Conservation (phyloP, 2,888 invertebrate species). For the Caenorhabditis imperialis region DNA sequence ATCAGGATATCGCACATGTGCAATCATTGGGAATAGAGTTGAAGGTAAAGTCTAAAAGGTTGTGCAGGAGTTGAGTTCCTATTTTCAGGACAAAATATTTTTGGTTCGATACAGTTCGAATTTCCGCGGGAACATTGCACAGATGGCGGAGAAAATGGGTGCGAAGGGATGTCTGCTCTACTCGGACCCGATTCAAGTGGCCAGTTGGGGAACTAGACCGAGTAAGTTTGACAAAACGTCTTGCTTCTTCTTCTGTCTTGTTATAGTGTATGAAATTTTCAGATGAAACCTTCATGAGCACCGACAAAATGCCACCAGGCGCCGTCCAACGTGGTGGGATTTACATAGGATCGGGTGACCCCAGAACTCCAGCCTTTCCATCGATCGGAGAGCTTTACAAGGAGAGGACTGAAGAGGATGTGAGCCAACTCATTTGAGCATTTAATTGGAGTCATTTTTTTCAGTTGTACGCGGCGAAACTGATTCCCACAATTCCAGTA, state of each 20-base stretch:
- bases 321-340: slow-evolving; percentile 80
- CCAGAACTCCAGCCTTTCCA: slow-evolving; percentile 81
- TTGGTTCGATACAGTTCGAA: slow-evolving; percentile 80
- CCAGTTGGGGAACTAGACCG: slow-evolving; percentile 58
- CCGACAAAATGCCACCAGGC: slow-evolving; percentile 80
- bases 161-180: slow-evolving; percentile 78
- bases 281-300: slow-evolving; percentile 78
- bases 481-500: slow-evolving; percentile 79
- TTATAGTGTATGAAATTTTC: too few species aligned
- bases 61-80: too few species aligned
- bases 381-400: slow-evolving; percentile 78
- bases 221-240: too few species aligned
- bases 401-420: slow-evolving; percentile 56
- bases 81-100: slow-evolving; percentile 79
- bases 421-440: too few species aligned
- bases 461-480: slow-evolving; percentile 21
- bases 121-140: slow-evolving; percentile 78
- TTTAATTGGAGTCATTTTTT: too few species aligned
- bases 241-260: too few species aligned
- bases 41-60: slow-evolving; percentile 34
- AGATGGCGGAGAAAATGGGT: slow-evolving; percentile 65
- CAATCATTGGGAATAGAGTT: slow-evolving; percentile 59
- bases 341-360: slow-evolving; percentile 79
- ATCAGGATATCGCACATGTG: slow-evolving; percentile 65
- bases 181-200: slow-evolving; percentile 76